Percentiles rank a stretch among this genome's conserved stretches.
phyloP scores from a whole-genome alignment of 2,113 vertebrate genomes.

The Pygathrix nemaeus region DNA sequence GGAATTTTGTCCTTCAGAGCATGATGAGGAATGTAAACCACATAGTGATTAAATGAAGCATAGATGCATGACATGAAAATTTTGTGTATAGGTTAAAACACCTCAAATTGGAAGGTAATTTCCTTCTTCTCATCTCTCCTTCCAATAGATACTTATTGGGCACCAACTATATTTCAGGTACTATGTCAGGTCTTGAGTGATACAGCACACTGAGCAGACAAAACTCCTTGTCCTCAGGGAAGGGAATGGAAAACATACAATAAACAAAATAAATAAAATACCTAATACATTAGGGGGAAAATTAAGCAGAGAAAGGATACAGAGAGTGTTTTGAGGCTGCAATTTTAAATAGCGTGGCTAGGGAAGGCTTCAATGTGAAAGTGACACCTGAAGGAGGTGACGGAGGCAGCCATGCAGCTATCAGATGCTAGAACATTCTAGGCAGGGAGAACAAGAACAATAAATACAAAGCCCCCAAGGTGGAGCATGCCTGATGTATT shows the following conservation, averaged over 20 bases:
- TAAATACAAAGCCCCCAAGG: background rate
- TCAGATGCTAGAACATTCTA: too few relatives aligned
- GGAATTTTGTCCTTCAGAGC: background rate
- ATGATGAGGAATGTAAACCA: background rate
- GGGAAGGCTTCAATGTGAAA: background rate
- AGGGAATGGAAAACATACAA: background rate
- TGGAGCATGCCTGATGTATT: rapidly evolving
- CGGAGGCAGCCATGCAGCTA: background rate
- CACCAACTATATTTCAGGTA: background rate
- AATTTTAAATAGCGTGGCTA: background rate
- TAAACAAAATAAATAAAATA: background rate
- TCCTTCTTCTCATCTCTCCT: background rate
- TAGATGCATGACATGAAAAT: background rate
- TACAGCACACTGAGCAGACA: background rate
- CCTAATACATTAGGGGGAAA: background rate
- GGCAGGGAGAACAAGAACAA: background rate
- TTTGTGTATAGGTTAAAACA: background rate
- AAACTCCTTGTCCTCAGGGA: background rate
- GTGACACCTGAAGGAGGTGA: background rate
- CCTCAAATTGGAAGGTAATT: background rate
- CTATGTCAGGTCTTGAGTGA: background rate
- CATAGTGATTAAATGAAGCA: background rate
- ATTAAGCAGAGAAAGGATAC: background rate
- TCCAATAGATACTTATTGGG: background rate
- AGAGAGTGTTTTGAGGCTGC: background rate